Evolutionary conservation across 1,140 invertebrate genomes (phyloP), one percentile per base, ranked within the genome.

Genomic region (Ceratina australensis): DNA sequence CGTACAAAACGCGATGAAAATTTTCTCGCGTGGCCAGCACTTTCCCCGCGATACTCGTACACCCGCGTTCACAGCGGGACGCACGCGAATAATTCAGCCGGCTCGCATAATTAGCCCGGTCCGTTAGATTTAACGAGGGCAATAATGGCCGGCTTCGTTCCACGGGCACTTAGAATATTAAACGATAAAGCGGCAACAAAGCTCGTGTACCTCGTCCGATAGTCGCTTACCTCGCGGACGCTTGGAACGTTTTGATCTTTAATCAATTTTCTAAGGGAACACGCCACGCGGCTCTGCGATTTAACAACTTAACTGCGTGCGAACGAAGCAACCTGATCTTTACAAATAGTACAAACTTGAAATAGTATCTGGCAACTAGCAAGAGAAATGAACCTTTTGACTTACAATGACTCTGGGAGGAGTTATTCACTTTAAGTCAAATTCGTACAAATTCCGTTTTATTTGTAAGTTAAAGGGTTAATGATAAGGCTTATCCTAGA

Each of bases 161-260:
- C 78, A 85, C 74, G 78, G 72, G 74, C 86, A 88, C 85, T 86
- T 82, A 81, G 86, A 85, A 89, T 90, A 89, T 88, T 89, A 88
- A 89, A 88, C 89, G 86, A 88, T 89, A 88, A 90, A 90, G 85
- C 82, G 86, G 79, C 52, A 72, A 72, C 76, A 73, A 42, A 77
- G 81, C 56, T 52, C 28, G 74, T 77, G 59, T 72, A 52, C 24
- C 33, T 7, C 24, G 33, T 12, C 80, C 66, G 60, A 76, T 82
- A 80, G 54, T 72, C 61, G 72, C 61, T 22, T 33, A 73, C n/a
- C 15, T 64, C 74, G 65, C 24, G 77, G 26, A 42, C 71, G 52
- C 64, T 57, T 26, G 64, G 52, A 54, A 60, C 80, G 61, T 74
- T 82, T 72, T 77, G 73, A 56, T 65, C 72, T 61, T 20, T 59